These are phyloP conservation scores for Peromyscus eremicus DNA, from an alignment of 2,797 vertebrate genomes.

Conservation along the genomic window DNA sequence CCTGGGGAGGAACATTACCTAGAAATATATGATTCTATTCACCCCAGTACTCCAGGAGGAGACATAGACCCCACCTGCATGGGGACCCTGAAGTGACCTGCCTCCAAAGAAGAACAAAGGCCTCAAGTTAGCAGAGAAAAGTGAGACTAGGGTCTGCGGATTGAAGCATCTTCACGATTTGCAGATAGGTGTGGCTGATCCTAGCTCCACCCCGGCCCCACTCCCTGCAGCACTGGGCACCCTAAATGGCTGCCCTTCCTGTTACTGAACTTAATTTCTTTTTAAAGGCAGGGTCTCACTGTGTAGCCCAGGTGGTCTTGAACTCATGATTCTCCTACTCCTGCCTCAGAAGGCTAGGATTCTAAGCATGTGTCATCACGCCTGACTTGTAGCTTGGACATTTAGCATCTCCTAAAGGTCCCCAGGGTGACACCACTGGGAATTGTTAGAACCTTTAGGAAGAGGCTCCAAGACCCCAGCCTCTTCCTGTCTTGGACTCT, in stretches of 20 bases:
- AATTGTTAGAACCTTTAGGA: not conserved
- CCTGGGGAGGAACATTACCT: not conserved
- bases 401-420: not conserved
- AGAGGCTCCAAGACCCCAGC: not conserved
- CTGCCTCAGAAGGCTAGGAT: not conserved
- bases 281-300: not conserved
- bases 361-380: not conserved
- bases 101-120: not conserved
- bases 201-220: rapidly evolving
- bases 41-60: not conserved
- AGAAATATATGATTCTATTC: not conserved
- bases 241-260: not conserved
- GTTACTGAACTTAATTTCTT: not conserved
- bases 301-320: not conserved
- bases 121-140: not conserved
- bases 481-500: not conserved
- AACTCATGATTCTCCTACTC: no score
- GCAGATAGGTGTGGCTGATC: rapidly evolving
- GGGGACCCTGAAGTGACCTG: not conserved
- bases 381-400: not conserved
- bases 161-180: not conserved
- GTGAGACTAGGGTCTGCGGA: not conserved
- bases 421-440: not conserved
- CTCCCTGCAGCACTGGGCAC: not conserved
- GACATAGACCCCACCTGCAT: no score